These are phyloP conservation scores for Biston stratarius DNA, from an alignment of 2,888 invertebrate genomes.

Conservation along the genomic window DNA sequence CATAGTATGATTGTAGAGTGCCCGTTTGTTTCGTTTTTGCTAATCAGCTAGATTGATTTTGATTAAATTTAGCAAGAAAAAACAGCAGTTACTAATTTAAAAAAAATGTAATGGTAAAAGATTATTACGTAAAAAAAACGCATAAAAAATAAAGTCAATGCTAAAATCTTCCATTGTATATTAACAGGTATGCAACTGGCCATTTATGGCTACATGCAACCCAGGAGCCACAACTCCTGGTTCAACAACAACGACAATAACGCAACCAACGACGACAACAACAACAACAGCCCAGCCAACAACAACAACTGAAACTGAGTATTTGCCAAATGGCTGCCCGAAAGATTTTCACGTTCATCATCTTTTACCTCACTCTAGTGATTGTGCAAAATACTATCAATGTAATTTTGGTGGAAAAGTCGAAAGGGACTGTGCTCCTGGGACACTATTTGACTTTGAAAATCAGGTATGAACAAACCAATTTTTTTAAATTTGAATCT, in stretches of 20 bases:
- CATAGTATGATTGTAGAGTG: too few species aligned
- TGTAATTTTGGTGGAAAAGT: conserved; percentile 61
- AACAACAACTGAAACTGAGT: conserved; percentile 24
- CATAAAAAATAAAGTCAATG: too few species aligned
- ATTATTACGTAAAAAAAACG: too few species aligned
- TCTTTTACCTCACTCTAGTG: conserved; percentile 59
- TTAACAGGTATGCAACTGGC: conserved; percentile 48
- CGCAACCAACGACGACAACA: background rate
- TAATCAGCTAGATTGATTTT: too few species aligned
- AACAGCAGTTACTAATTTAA: too few species aligned
- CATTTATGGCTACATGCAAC: conserved; percentile 37
- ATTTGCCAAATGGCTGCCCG: conserved; percentile 60
- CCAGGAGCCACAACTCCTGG: conserved; percentile 20
- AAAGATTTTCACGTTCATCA: conserved; percentile 46
- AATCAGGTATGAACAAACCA: conserved; percentile 56
- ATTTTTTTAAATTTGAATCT: too few species aligned
- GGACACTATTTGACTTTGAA: conserved; percentile 57
- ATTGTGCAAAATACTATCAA: conserved; percentile 63
- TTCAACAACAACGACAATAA: conserved; percentile 15
- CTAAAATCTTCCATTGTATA: background rate
- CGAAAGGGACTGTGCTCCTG: conserved; percentile 52
- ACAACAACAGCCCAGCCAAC: conserved; percentile 17
- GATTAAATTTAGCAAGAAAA: too few species aligned
- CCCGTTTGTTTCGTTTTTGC: too few species aligned
- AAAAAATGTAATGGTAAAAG: too few species aligned